Percentiles rank a stretch among this genome's conserved stretches.
These are phyloP conservation scores for Troides oblongomaculatus DNA, from an alignment of 2,888 invertebrate genomes.

Conservation along the genomic window DNA sequence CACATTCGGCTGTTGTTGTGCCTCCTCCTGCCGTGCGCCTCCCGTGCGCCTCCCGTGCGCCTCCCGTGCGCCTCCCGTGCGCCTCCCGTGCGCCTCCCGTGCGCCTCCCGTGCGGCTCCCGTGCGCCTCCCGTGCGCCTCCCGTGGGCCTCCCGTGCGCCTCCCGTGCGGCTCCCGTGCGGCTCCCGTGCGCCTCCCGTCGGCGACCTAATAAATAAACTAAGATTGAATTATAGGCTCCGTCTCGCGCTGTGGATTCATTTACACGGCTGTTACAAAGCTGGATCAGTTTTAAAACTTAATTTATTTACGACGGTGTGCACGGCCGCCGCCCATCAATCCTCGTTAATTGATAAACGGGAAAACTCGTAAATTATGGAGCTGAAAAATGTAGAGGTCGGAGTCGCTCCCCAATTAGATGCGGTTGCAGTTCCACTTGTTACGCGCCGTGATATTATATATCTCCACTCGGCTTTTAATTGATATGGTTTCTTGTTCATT, in stretches of 20 bases:
- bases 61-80: too few relatives aligned
- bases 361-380: constrained; percentile 29
- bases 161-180: too few relatives aligned
- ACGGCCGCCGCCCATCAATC: constrained; percentile 30
- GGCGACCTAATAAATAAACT: constrained; percentile 29
- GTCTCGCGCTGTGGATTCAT: constrained; percentile 45
- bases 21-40: too few relatives aligned
- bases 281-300: constrained; percentile 43
- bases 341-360: constrained; percentile 27
- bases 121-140: too few relatives aligned
- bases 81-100: too few relatives aligned
- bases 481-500: not conserved
- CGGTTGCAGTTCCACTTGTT: constrained; percentile 16
- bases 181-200: not conserved
- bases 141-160: too few relatives aligned
- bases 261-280: constrained; percentile 42
- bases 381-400: constrained; percentile 24
- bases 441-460: constrained; percentile 1
- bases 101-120: too few relatives aligned
- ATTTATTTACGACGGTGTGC: constrained; percentile 41
- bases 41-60: too few relatives aligned
- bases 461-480: not conserved
- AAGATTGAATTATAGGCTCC: constrained; percentile 50
- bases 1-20: too few relatives aligned
- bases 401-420: constrained; percentile 27